Evolutionary conservation across 2,888 invertebrate species (phyloP), one percentile per base, ranked within the genome.

Genomic region (Pristionchus japonicus): DNA sequence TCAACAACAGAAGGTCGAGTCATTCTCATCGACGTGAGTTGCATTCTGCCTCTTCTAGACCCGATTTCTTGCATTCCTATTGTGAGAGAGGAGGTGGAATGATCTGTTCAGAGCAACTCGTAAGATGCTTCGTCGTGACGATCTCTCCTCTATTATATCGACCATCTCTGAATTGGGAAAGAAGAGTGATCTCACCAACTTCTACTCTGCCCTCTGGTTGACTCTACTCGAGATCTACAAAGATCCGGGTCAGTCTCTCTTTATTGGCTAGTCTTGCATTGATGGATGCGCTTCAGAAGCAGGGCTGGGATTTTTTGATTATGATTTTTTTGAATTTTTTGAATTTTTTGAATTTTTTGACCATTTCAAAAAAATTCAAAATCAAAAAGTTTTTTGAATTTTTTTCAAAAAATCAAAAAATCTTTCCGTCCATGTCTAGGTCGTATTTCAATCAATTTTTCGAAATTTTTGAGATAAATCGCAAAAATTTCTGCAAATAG

Each of bases 1-100:
- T 82, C 93, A 94, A 85, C 91, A 91, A 31, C 93, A 94, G 87
- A 89, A 87, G 9, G 88, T 94, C 20, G 85, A 90, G 17, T 57
- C 34, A 0, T 89, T 94, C 34, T 92, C 93, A 7, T 90, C 87
- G 37, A 93, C 92, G 92, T 91, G 15, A n/a, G 77, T 88, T 88
- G n/a, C 31, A n/a, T 77, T 11, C 61, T 84, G 84, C n/a, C n/a
- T n/a, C n/a, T n/a, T n/a, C 89, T 40, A 88, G 13, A 27, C 74
- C 13, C 37, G 9, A 23, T 49, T 49, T 15, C 7, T 40, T 77
- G 37, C 43, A 9, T 43, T 40, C 9, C 34, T 27, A 77, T 27
- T n/a, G n/a, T n/a, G n/a, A n/a, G n/a, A n/a, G n/a, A n/a, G n/a
- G n/a, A n/a, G n/a, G n/a, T n/a, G n/a, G n/a, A n/a, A n/a, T n/a